A percentile compares a stretch with the other conserved stretches of the same genome.
Evolutionary conservation across 2,797 vertebrate species (phyloP).

Genomic region (Todus mexicanus): DNA sequence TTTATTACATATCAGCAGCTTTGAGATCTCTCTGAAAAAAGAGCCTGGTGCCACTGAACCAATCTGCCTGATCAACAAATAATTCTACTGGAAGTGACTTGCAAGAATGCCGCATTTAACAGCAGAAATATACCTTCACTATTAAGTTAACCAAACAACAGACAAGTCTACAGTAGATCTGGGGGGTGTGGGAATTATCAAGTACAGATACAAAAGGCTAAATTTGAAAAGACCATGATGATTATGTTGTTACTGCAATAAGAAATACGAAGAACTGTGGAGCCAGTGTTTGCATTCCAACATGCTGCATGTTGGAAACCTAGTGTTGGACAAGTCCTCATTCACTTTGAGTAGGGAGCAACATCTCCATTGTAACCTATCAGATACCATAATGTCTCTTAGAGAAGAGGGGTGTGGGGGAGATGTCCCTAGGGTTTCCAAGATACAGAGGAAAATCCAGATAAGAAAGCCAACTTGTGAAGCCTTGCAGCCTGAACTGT

Average conservation of each 20-base stretch:
- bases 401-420: background rate
- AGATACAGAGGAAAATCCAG: background rate
- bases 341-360: background rate
- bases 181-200: background rate
- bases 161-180: background rate
- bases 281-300: background rate
- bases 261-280: background rate
- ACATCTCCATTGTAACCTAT: background rate
- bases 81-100: background rate
- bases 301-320: background rate
- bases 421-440: background rate
- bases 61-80: background rate
- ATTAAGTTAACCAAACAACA: background rate
- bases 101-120: background rate
- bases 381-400: background rate
- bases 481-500: background rate
- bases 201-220: background rate
- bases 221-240: background rate
- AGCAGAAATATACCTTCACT: background rate
- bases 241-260: background rate
- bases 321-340: background rate
- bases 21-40: background rate
- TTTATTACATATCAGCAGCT: background rate
- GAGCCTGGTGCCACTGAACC: background rate
- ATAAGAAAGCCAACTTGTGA: background rate